These are phyloP conservation scores for Aphodius granarius DNA, from an alignment of 2,888 invertebrate species.

Conservation along the genomic window DNA sequence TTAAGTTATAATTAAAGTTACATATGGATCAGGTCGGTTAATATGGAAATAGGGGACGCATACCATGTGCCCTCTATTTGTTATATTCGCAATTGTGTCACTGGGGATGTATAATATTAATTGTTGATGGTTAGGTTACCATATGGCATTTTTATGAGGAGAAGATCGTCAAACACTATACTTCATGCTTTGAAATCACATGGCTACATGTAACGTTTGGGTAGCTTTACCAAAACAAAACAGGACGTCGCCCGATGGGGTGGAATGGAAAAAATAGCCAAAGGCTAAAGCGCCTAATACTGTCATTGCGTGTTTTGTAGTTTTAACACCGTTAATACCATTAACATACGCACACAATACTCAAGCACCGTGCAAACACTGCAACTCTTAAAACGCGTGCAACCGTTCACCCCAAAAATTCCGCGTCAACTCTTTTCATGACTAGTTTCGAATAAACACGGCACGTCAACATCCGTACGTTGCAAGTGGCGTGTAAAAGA, in stretches of 20 bases:
- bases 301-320: neutral
- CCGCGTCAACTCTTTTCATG: neutral
- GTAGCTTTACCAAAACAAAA: neutral
- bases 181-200: too few relatives aligned
- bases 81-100: neutral
- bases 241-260: neutral
- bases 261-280: neutral
- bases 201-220: too few relatives aligned
- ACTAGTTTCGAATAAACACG: neutral
- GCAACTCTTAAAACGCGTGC: neutral
- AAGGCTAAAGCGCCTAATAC: neutral
- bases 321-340: neutral
- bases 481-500: neutral
- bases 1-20: neutral
- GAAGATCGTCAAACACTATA: too few relatives aligned
- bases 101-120: neutral
- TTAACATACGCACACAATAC: neutral
- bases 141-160: too few relatives aligned
- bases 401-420: neutral
- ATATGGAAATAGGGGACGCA: neutral
- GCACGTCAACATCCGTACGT: neutral
- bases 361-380: neutral
- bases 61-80: neutral
- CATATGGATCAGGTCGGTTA: neutral
- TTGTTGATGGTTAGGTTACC: too few relatives aligned